phyloP scores from a whole-genome alignment of 2,888 invertebrate genomes.

The Ichneumon xanthorius region DNA sequence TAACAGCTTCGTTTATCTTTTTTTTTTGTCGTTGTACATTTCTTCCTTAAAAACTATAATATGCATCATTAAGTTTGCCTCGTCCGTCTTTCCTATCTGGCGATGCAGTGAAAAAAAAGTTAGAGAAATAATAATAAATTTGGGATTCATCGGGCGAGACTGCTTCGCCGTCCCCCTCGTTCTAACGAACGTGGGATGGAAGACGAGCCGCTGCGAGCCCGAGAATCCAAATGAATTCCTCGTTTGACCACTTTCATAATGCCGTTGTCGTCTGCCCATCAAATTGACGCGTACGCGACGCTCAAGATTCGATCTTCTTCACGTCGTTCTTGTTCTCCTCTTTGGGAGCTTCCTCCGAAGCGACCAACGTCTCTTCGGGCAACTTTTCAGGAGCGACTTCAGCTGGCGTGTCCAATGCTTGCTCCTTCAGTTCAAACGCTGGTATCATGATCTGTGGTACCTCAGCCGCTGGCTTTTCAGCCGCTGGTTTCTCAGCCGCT shows the following conservation, averaged over 20 bases:
- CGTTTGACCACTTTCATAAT: conserved; percentile 60
- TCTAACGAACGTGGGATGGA: conserved; percentile 18
- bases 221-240: conserved; percentile 68
- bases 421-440: conserved; percentile 33
- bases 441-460: background rate
- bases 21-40: conserved; percentile 66
- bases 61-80: conserved; percentile 53
- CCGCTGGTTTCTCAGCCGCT: background rate
- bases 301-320: conserved; percentile 57
- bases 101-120: conserved; percentile 35
- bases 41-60: conserved; percentile 56
- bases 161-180: conserved; percentile 67
- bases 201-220: conserved; percentile 79
- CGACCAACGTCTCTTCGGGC: background rate
- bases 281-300: background rate
- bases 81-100: conserved; percentile 34
- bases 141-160: conserved; percentile 75
- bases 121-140: conserved; percentile 60
- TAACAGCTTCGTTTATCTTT: conserved; percentile 68
- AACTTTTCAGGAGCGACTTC: conserved; percentile 17
- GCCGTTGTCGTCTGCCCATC: conserved; percentile 59
- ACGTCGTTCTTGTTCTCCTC: conserved; percentile 39
- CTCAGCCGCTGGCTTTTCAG: background rate
- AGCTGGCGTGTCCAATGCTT: conserved; percentile 5
- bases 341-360: conserved; percentile 47